These are phyloP conservation scores for Pachyseris speciosa DNA, from an alignment of 64 coral and sea anemone genomes.

Conservation along the genomic window DNA sequence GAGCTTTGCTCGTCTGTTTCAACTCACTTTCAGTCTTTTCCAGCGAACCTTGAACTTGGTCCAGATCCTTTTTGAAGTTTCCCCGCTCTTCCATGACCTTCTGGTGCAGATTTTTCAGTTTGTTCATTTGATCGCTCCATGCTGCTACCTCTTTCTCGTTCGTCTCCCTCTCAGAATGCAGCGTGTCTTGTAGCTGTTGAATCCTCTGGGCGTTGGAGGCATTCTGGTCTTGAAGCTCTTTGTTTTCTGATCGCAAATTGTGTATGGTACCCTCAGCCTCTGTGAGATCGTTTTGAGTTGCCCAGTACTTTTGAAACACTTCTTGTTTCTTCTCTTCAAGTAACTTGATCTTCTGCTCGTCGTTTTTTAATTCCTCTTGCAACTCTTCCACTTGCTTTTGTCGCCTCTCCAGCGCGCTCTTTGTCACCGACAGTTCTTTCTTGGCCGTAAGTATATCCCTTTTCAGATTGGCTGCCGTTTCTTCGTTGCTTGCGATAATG, in stretches of 20 bases:
- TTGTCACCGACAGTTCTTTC: conserved; percentile 78
- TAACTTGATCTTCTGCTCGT: conserved; percentile 67
- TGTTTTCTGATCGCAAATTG: conserved; percentile 58
- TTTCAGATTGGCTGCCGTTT: conserved; percentile 69
- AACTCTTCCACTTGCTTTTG: conserved; percentile 73
- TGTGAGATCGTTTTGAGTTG: conserved; percentile 56
- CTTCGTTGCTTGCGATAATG: conserved; percentile 61
- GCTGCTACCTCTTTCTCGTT: conserved; percentile 75
- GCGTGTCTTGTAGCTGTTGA: conserved; percentile 60
- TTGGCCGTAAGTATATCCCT: conserved; percentile 65
- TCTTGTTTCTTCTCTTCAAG: conserved; percentile 82
- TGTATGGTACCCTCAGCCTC: conserved; percentile 65
- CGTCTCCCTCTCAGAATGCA: conserved; percentile 70
- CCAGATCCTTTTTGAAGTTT: conserved; percentile 48
- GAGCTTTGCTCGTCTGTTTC: conserved; percentile 41
- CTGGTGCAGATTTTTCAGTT: conserved; percentile 48
- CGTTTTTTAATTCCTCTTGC: conserved; percentile 72
- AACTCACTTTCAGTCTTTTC: conserved; percentile 52
- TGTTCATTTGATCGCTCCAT: conserved; percentile 66
- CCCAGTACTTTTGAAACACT: conserved; percentile 78
- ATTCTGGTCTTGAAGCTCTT: conserved; percentile 55
- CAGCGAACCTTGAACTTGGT: conserved; percentile 45
- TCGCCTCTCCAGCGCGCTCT: conserved; percentile 68
- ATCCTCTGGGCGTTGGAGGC: conserved; percentile 9
- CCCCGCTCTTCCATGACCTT: conserved; percentile 52